phyloP scores from a whole-genome alignment of 2,888 invertebrate species.

The Catonia carolina region DNA sequence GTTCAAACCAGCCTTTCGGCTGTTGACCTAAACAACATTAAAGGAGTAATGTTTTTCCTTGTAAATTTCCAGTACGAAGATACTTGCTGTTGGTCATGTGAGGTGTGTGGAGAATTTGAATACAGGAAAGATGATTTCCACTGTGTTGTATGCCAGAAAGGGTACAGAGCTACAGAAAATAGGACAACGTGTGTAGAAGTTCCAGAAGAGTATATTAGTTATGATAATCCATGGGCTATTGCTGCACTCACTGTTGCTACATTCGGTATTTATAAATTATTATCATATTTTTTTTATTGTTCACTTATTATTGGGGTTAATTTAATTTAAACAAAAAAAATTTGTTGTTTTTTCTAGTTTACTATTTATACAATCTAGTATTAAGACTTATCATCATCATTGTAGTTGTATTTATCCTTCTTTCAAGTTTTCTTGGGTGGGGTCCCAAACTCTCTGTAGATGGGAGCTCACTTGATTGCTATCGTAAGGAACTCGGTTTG shows the following conservation, averaged over 20 bases:
- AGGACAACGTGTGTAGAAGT: slow-evolving; percentile 43
- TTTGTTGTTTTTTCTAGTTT: background rate
- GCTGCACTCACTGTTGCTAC: slow-evolving; percentile 44
- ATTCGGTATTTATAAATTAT: slow-evolving; percentile 30
- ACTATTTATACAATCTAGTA: background rate
- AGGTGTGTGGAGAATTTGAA: slow-evolving; percentile 45
- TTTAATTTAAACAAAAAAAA: too few relatives aligned
- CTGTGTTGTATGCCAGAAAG: slow-evolving; percentile 45
- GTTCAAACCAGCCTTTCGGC: too few relatives aligned
- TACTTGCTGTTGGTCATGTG: slow-evolving; percentile 50
- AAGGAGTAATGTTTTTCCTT: too few relatives aligned
- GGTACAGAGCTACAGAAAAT: slow-evolving; percentile 40
- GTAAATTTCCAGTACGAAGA: slow-evolving; percentile 41
- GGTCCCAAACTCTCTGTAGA: too few relatives aligned
- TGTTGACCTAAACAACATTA: too few relatives aligned
- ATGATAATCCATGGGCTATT: slow-evolving; percentile 46
- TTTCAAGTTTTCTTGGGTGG: too few relatives aligned
- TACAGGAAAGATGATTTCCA: slow-evolving; percentile 43
- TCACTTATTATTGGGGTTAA: background rate
- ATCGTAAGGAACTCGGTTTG: too few relatives aligned
- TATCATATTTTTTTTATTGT: too few relatives aligned
- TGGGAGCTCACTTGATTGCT: too few relatives aligned
- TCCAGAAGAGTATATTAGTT: slow-evolving; percentile 45
- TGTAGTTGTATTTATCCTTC: too few relatives aligned
- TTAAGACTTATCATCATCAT: too few relatives aligned